Conservation (phyloP, 2,888 invertebrate species). For the Mythimna albipuncta region DNA sequence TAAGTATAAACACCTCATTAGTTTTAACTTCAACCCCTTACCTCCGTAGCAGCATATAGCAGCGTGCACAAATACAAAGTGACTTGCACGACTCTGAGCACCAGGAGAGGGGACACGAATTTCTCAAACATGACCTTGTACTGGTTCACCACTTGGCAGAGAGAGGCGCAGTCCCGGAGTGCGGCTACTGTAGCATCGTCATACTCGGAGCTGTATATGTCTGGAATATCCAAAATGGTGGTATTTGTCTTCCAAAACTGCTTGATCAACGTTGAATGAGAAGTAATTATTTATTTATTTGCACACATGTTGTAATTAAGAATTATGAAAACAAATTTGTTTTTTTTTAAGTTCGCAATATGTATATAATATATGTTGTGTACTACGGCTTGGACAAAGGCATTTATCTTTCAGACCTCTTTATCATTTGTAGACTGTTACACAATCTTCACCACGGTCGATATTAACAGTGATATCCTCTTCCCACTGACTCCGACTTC, state of each 20-base stretch:
- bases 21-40: conserved; percentile 53
- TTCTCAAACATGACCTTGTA: conserved; percentile 78
- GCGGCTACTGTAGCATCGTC: conserved; percentile 76
- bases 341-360: too few relatives aligned
- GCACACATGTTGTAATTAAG: too few relatives aligned
- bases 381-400: too few relatives aligned
- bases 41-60: conserved; percentile 83
- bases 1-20: too few relatives aligned
- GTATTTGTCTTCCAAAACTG: background rate
- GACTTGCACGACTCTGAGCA: conserved; percentile 82
- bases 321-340: too few relatives aligned
- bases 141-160: conserved; percentile 72
- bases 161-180: conserved; percentile 77
- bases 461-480: background rate
- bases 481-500: background rate
- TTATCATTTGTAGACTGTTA: too few relatives aligned
- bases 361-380: too few relatives aligned
- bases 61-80: conserved; percentile 84
- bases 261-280: background rate
- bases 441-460: background rate
- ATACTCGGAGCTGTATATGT: conserved; percentile 76
- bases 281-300: too few relatives aligned
- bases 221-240: conserved; percentile 62
- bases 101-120: conserved; percentile 83
- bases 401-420: too few relatives aligned